Evolutionary conservation across 2,797 vertebrate species (phyloP), one percentile per base, ranked within the genome.

Genomic region (Lagodon rhomboides): DNA sequence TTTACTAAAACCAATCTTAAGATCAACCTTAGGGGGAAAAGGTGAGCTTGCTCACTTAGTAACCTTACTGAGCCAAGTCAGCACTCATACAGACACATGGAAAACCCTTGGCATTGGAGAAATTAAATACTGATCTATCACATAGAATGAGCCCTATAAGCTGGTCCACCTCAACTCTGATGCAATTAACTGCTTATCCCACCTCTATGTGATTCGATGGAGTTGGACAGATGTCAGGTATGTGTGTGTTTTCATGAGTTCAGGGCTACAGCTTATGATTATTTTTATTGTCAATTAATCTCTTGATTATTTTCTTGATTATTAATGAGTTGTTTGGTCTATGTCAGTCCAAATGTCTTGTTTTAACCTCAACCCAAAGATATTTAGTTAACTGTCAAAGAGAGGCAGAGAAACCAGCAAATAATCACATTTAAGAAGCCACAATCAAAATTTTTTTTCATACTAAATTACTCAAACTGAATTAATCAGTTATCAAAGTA

Each of bases 101-200:
- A 56, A 68, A 55, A 17, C 12, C 23, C 41, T 55, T 11, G 46
- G 30, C 27, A 65, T 25, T 41, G 30, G 22, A 69, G 65, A 54
- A 59, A 82, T 59, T 3, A 66, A 11, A 73, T 79, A 88, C 79
- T 80, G 80, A 92, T 90, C 84, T 69, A 87, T 87, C 79, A 60
- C 34, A 89, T 56, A 49, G 63, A 84, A 79, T 60, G 23, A 79
- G 13, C 58, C 22, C 12, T 41, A 17, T 49, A 75, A 65, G 30
- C 62, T 17, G 56, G 17, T 56, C 43, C 44, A 75, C 44, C 56
- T 77, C 34, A 53, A 62, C 53, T 74, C 71, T 58, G 53, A 41
- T 74, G 72, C 78, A 88, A 83, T 92, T 90, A 90, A 85, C 79
- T 64, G 67, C 63, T 75, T 67, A 74, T 58, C 49, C 49, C 74